Percentiles rank a stretch among this genome's conserved stretches.
Evolutionary conservation across 2,888 invertebrate species (phyloP).

Genomic region (Hermaeophaga mercurialis): DNA sequence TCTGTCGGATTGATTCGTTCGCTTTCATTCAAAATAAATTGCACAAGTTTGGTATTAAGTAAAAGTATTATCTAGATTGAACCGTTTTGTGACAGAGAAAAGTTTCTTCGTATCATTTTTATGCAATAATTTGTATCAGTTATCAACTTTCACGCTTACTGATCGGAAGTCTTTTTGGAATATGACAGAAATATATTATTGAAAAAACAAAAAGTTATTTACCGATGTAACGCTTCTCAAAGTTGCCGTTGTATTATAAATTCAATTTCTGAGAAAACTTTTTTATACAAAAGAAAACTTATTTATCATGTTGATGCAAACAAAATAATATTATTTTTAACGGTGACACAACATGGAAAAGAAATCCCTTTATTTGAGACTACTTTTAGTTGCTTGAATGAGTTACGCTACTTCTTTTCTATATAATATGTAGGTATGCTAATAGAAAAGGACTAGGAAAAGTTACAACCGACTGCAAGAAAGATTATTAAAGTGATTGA

Average conservation of each 20-base stretch:
- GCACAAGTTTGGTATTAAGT: slow-evolving; percentile 18
- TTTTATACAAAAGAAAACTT: too few relatives aligned
- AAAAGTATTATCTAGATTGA: slow-evolving; percentile 24
- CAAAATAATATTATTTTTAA: too few relatives aligned
- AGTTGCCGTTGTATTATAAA: background rate
- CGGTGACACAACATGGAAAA: too few relatives aligned
- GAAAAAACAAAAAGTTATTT: slow-evolving; percentile 13
- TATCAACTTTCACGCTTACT: slow-evolving; percentile 6
- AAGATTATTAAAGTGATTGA: too few relatives aligned
- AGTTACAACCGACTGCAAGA: too few relatives aligned
- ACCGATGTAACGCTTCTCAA: background rate
- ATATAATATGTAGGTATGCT: too few relatives aligned
- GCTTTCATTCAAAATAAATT: slow-evolving; percentile 22
- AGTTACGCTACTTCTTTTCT: too few relatives aligned
- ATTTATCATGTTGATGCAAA: too few relatives aligned
- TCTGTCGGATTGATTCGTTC: slow-evolving; percentile 16
- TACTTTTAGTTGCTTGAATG: too few relatives aligned
- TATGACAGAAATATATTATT: slow-evolving; percentile 5
- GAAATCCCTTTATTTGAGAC: too few relatives aligned
- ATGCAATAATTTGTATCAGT: slow-evolving; percentile 14
- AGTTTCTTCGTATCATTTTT: slow-evolving; percentile 7
- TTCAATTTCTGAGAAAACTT: background rate
- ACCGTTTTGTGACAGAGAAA: slow-evolving; percentile 7
- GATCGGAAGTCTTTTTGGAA: background rate
- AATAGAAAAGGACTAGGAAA: too few relatives aligned